Conservation (phyloP, 1,140 invertebrate species). For the Euborellia annulipes region DNA sequence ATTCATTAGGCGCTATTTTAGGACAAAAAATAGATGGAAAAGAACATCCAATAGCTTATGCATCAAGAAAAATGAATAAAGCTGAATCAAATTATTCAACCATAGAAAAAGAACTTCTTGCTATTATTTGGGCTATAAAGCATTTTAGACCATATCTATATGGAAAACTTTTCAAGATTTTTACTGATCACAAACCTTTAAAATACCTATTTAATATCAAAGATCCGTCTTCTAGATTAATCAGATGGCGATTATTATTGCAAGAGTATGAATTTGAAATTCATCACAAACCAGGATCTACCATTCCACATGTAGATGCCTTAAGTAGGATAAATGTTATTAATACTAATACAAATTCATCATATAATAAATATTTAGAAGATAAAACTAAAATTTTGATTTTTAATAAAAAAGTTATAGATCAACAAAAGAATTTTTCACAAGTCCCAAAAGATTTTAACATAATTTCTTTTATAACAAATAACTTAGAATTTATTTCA, state of each 20-base stretch:
- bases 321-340: slow-evolving; percentile 13
- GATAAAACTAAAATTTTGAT: neutral
- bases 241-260: slow-evolving; percentile 31
- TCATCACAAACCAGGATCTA: slow-evolving; percentile 24
- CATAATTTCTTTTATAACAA: neutral
- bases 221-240: slow-evolving; percentile 28
- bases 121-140: slow-evolving; percentile 27
- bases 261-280: slow-evolving; percentile 31
- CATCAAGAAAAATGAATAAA: slow-evolving; percentile 16
- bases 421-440: neutral
- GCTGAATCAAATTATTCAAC: slow-evolving; percentile 20
- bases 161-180: slow-evolving; percentile 29
- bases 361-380: neutral
- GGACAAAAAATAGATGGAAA: slow-evolving; percentile 14
- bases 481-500: too few species aligned
- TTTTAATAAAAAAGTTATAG: neutral
- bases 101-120: slow-evolving; percentile 26
- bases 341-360: neutral
- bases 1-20: slow-evolving; percentile 16
- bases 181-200: slow-evolving; percentile 34
- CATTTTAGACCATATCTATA: slow-evolving; percentile 32
- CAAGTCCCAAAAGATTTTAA: neutral
- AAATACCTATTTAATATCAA: slow-evolving; percentile 30
- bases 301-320: slow-evolving; percentile 23
- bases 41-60: slow-evolving; percentile 18